Percentiles rank a stretch among this genome's conserved stretches.
Conservation (phyloP, 1,140 invertebrate genomes). For the Calliphora vicina region DNA sequence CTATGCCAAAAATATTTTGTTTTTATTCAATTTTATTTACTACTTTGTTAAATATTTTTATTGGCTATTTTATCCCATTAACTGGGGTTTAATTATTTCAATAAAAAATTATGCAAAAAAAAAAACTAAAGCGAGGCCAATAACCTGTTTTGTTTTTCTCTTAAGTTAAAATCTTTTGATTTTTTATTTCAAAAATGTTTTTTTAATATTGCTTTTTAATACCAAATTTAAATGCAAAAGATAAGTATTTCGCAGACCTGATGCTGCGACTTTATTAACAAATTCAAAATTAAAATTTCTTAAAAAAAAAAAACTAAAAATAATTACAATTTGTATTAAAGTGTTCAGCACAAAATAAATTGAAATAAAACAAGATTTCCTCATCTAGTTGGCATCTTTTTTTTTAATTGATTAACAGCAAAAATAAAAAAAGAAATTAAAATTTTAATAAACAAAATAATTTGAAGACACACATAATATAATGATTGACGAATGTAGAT, state of each 20-base stretch:
- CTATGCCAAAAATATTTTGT: background rate
- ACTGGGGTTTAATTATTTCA: background rate
- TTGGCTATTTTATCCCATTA: background rate
- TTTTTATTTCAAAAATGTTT: too few relatives aligned
- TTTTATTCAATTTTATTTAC: background rate
- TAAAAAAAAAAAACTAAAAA: background rate
- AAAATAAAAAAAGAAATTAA: too few relatives aligned
- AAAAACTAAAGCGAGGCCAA: slow-evolving; percentile 1
- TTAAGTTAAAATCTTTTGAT: too few relatives aligned
- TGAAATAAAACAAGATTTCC: background rate
- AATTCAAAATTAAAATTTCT: background rate
- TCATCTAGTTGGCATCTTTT: background rate
- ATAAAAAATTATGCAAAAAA: background rate
- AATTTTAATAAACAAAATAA: too few relatives aligned
- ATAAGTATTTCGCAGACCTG: background rate
- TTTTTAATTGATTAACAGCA: too few relatives aligned
- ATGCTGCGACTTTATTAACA: background rate
- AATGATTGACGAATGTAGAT: background rate
- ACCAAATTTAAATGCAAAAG: background rate
- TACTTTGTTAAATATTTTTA: background rate
- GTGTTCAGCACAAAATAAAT: background rate
- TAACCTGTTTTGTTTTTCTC: background rate
- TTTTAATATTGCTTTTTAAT: background rate
- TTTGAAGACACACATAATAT: too few relatives aligned
- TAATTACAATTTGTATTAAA: background rate